Conservation (phyloP, 2,888 invertebrate genomes). For the Sinhomidia bicolor region DNA sequence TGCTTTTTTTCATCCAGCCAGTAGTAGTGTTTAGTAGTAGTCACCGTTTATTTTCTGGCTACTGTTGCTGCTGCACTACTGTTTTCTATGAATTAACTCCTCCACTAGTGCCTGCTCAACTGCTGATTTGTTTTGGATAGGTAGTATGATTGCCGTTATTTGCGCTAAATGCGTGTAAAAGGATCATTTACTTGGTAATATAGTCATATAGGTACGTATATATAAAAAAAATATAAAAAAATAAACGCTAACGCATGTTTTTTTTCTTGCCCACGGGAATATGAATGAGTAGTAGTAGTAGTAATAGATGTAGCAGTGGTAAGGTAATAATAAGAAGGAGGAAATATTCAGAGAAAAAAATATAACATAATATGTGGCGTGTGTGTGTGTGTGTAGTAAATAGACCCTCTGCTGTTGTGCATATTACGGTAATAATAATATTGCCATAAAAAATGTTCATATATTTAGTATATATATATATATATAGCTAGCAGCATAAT, state of each 20-base stretch:
- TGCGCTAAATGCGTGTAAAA: conserved; percentile 50
- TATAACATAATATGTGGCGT: no score
- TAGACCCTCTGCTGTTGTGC: neutral
- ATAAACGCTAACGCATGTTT: conserved; percentile 36
- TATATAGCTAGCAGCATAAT: neutral
- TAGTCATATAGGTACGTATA: no score
- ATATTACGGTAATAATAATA: neutral
- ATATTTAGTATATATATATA: no score
- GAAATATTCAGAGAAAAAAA: no score
- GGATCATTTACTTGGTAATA: conserved; percentile 18
- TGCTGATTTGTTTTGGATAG: neutral
- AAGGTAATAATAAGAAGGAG: neutral
- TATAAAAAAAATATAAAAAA: no score
- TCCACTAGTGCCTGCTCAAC: no score
- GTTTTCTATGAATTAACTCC: neutral
- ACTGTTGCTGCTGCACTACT: conserved; percentile 9
- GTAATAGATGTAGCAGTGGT: no score
- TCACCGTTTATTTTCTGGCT: no score
- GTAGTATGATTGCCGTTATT: conserved; percentile 37
- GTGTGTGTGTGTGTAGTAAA: neutral
- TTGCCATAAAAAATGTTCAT: no score
- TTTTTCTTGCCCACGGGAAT: neutral
- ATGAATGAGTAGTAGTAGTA: neutral
- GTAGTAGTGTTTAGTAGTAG: no score
- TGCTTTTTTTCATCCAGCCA: conserved; percentile 38